Evolutionary conservation across 2,797 vertebrate species (phyloP).

Genomic region (Pitangus sulphuratus): DNA sequence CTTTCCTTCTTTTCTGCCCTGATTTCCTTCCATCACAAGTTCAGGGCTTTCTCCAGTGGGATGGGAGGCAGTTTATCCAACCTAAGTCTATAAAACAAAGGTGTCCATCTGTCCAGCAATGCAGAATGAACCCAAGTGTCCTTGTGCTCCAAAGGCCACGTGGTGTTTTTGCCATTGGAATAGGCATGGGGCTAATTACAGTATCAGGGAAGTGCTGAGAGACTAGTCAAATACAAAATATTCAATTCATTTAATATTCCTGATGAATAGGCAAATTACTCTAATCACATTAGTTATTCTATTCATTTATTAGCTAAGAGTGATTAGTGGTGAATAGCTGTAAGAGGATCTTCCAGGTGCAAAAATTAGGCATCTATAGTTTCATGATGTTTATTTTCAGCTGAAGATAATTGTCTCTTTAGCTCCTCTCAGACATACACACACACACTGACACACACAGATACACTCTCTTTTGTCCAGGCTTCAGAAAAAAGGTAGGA

Average conservation of each 20-base stretch:
- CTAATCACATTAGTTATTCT: conserved; percentile 82
- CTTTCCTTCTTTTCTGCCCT: not conserved
- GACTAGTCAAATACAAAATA: conserved; percentile 74
- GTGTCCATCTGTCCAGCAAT: not conserved
- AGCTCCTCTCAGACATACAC: conserved; percentile 57
- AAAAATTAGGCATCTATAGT: conserved; percentile 78
- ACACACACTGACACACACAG: conserved; percentile 33
- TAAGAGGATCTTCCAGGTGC: conserved; percentile 75
- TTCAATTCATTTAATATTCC: conserved; percentile 80
- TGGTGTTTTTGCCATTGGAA: not conserved
- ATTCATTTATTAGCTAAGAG: conserved; percentile 80
- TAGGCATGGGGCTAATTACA: conserved; percentile 67
- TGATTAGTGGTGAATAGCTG: conserved; percentile 78
- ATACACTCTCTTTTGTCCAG: conserved; percentile 21
- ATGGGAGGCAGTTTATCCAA: not conserved
- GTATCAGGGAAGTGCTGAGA: conserved; percentile 70
- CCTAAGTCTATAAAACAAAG: fast-evolving
- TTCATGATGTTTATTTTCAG: conserved; percentile 81
- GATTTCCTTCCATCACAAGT: fast-evolving
- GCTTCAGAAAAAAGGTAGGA: not conserved
- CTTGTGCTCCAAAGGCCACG: not conserved
- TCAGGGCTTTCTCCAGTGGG: not conserved
- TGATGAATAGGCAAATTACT: conserved; percentile 78
- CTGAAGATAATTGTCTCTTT: conserved; percentile 74
- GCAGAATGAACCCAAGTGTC: not conserved